Percentiles rank a stretch among this genome's conserved stretches.
These are phyloP conservation scores for Pachycephus smyrnensis DNA, from an alignment of 2,888 invertebrate genomes.

Conservation along the genomic window DNA sequence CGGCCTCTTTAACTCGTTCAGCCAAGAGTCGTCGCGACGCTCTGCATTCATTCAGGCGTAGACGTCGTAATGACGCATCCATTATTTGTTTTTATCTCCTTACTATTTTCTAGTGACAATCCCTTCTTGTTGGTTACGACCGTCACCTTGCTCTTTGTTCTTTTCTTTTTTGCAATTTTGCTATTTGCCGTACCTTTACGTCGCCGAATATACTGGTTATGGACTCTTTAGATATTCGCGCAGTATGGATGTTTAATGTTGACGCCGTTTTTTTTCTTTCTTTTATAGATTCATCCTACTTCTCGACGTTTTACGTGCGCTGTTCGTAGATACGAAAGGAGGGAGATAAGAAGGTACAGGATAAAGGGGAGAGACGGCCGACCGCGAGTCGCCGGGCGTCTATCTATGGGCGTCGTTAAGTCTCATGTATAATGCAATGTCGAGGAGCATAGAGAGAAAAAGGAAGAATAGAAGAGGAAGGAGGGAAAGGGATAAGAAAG, in stretches of 20 bases:
- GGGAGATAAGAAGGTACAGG: neutral
- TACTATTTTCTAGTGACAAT: neutral
- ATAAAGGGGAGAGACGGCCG: neutral
- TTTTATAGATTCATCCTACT: neutral
- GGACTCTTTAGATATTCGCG: neutral
- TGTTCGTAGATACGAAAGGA: neutral
- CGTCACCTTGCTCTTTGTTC: neutral
- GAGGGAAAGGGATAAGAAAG: constrained; percentile 9
- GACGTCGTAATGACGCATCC: constrained; percentile 13
- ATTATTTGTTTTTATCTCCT: neutral
- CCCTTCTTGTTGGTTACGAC: constrained; percentile 6
- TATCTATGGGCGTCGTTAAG: constrained; percentile 6
- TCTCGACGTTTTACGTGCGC: neutral
- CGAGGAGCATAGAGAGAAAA: constrained; percentile 7
- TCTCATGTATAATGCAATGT: constrained; percentile 7
- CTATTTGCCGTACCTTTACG: neutral
- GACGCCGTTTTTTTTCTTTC: neutral
- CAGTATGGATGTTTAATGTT: neutral
- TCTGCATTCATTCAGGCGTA: constrained; percentile 11
- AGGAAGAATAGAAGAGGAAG: neutral
- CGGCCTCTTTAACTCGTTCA: neutral
- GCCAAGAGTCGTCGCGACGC: neutral
- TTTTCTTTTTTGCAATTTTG: neutral
- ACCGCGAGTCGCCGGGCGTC: neutral
- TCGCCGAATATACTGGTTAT: neutral